Evolutionary conservation across 1,140 invertebrate species (phyloP).

Genomic region (Cyclargus thomasi): DNA sequence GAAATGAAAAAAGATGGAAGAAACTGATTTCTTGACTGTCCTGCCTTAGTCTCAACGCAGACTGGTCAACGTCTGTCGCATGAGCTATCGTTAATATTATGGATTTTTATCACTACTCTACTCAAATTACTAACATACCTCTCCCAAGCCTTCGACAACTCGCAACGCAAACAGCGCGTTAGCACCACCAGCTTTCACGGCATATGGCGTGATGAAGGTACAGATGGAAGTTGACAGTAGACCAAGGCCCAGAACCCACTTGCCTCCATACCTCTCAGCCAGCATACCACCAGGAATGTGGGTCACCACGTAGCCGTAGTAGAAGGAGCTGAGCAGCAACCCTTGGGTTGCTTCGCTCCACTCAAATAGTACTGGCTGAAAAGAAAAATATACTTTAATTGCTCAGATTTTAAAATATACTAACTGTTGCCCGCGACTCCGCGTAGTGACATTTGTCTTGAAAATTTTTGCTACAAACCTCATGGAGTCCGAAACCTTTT

Average conservation of each 20-base stretch:
- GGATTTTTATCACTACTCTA: too few species aligned
- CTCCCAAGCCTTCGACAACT: conserved; percentile 81
- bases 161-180: conserved; percentile 78
- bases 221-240: conserved; percentile 78
- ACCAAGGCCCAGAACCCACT: conserved; percentile 78
- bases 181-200: conserved; percentile 71
- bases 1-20: too few species aligned
- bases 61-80: too few species aligned
- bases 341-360: conserved; percentile 79
- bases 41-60: too few species aligned
- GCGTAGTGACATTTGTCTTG: too few species aligned
- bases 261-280: conserved; percentile 77
- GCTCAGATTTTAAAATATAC: too few species aligned
- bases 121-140: conserved; percentile 70
- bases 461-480: too few species aligned
- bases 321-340: conserved; percentile 77
- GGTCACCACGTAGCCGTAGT: conserved; percentile 79
- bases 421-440: too few species aligned
- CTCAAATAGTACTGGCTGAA: conserved; percentile 61
- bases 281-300: conserved; percentile 79
- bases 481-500: too few species aligned
- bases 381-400: conserved; percentile 18
- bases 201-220: conserved; percentile 74
- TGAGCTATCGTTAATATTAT: too few species aligned
- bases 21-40: too few species aligned